A percentile compares a stretch with the other conserved stretches of the same genome.
Conservation (phyloP, 2,797 vertebrate genomes). For the Percopsis omiscomaycus region DNA sequence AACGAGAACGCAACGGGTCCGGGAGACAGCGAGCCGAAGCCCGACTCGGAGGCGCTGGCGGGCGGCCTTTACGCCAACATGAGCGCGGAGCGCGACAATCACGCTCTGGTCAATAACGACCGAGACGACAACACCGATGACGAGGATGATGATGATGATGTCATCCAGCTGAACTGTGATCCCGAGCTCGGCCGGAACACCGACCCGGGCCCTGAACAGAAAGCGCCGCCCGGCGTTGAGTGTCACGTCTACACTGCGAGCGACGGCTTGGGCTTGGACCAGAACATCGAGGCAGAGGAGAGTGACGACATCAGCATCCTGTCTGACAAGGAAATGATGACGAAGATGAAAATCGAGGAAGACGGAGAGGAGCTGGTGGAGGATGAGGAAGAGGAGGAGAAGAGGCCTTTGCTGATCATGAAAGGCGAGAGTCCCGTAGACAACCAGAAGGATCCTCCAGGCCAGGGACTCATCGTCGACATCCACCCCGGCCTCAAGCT, state of each 20-base stretch:
- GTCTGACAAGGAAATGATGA: constrained; percentile 73
- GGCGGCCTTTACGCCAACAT: constrained; percentile 56
- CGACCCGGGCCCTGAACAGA: constrained; percentile 64
- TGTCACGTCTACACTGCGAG: too few relatives aligned
- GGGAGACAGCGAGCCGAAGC: constrained; percentile 38
- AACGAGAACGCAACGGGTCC: constrained; percentile 83
- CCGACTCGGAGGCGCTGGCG: constrained; percentile 35
- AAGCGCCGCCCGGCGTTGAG: constrained; percentile 28
- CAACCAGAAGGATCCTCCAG: constrained; percentile 42
- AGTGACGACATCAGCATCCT: constrained; percentile 80
- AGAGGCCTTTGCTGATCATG: constrained; percentile 63
- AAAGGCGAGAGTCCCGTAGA: constrained; percentile 41
- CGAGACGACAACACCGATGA: constrained; percentile 57
- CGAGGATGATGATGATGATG: constrained; percentile 67
- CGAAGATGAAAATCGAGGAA: constrained; percentile 67
- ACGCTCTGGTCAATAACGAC: constrained; percentile 57
- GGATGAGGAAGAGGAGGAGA: constrained; percentile 54
- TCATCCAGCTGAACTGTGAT: constrained; percentile 64
- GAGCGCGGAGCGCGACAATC: constrained; percentile 40
- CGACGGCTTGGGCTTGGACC: constrained; percentile 58
- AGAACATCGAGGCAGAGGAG: constrained; percentile 72
- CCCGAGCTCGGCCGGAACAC: constrained; percentile 24
- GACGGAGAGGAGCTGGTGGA: constrained; percentile 50
- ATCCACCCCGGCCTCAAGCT: constrained; percentile 61
- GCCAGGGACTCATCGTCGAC: constrained; percentile 58